Percentiles rank a stretch among this genome's conserved stretches.
Conservation (phyloP, 2,797 vertebrate genomes). For the Thamnophis elegans region DNA sequence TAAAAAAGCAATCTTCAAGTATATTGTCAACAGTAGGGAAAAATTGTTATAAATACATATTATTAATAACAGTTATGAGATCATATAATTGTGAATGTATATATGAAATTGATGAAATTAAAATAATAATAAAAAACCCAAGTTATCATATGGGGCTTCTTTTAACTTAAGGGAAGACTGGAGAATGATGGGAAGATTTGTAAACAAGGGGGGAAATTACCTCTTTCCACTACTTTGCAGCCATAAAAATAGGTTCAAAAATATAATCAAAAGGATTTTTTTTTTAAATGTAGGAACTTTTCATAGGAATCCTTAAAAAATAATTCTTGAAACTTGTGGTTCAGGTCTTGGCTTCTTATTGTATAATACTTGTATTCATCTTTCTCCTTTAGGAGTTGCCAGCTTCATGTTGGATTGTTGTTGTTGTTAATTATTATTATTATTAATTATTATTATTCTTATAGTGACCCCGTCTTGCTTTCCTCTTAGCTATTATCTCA, state of each 20-base stretch:
- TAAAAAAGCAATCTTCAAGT: too few relatives aligned
- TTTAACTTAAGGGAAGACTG: background rate
- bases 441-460: background rate
- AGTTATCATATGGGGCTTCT: background rate
- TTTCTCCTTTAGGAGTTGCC: background rate
- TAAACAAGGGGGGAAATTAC: background rate
- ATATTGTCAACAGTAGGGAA: too few relatives aligned
- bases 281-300: background rate
- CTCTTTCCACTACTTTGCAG: background rate
- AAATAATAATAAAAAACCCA: too few relatives aligned
- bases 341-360: background rate
- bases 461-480: background rate
- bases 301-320: background rate
- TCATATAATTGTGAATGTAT: too few relatives aligned
- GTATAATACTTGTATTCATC: background rate
- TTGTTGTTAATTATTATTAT: background rate
- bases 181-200: background rate
- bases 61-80: too few relatives aligned
- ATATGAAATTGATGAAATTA: too few relatives aligned
- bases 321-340: background rate
- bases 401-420: background rate
- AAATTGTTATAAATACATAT: too few relatives aligned
- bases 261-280: background rate
- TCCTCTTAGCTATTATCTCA: conserved; percentile 38
- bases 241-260: background rate